Base-by-base conservation (phyloP, 2,888 invertebrate genomes). In the Pristionchus japonicus region DNA sequence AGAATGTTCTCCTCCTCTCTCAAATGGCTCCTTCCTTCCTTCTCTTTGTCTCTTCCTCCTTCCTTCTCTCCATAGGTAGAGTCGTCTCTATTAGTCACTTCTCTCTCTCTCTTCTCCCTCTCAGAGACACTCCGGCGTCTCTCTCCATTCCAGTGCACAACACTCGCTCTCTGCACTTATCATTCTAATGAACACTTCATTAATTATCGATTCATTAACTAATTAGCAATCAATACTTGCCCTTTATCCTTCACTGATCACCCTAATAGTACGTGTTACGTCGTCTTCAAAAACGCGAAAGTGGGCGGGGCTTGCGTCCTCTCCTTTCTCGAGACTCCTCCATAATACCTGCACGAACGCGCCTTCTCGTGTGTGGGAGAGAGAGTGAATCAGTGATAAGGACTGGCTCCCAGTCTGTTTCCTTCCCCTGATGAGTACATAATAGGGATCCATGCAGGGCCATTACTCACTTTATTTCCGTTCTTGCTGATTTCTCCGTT, bases 351-450 rank as follows among this genome's bases (percentile, higher is more conserved):
- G 77, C 1, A 0, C 40, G 77, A 77, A 77, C 77, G 43, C 77
- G 77, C 11, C 37, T 11, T 64, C 61, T 64, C 61, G 27, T 64
- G 61, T 40, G 37, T 31, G 40, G 47, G 77, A n/a, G 67, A 11
- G 67, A 77, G 43, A 77, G 43, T 77, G 77, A 77, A 47, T 77
- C 77, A 77, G 77, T 47, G 77, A 77, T 77, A 77, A 77, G 67
- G 77, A 15, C 43, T 43, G 77, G 77, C 77, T 77, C 77, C 77
- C n/a, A n/a, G n/a, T 31, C 27, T n/a, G 77, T 43, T 77, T 77
- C 43, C 77, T 40, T 70, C 43, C 77, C 20, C 43, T 77, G 43
- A 77, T 77, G 43, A 77, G 77, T 77, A 77, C 77, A 47, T 77
- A 77, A 77, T 23, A 23, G 70, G 20, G 57, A 70, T 70, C 37